Evolutionary conservation across 2,797 vertebrate species (phyloP).

Genomic region (Enteromius trimaculatus): DNA sequence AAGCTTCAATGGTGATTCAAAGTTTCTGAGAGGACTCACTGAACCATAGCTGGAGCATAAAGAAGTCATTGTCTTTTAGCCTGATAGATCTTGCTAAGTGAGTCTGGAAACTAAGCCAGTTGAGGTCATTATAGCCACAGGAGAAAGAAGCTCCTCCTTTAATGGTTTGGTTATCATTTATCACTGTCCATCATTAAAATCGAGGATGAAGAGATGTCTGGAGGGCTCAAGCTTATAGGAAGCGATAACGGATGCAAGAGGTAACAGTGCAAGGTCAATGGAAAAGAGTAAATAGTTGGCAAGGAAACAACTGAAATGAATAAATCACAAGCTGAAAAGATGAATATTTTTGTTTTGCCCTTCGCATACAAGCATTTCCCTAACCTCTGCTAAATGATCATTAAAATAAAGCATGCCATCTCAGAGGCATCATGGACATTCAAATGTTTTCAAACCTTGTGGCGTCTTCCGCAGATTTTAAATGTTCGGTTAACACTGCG

Average conservation of each 20-base stretch:
- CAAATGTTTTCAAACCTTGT: slow-evolving; percentile 7
- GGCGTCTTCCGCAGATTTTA: slow-evolving; percentile 39
- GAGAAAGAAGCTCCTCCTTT: not conserved
- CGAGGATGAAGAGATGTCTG: slow-evolving; percentile 10
- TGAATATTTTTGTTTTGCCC: slow-evolving; percentile 20
- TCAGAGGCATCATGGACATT: not conserved
- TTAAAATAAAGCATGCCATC: not conserved
- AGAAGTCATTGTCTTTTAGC: slow-evolving; percentile 20
- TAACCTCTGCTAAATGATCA: not conserved
- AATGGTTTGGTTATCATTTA: slow-evolving; percentile 35
- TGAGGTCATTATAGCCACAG: not conserved
- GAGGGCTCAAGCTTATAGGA: slow-evolving; percentile 29
- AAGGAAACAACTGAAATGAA: not conserved
- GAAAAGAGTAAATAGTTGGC: not conserved
- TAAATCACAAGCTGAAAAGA: not conserved
- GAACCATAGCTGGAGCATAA: slow-evolving; percentile 19
- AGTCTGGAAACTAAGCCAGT: slow-evolving; percentile 17
- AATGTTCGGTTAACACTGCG: slow-evolving; percentile 44
- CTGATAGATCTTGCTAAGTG: slow-evolving; percentile 20
- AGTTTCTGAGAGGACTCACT: slow-evolving; percentile 32
- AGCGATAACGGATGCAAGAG: not conserved
- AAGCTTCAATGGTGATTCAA: slow-evolving; percentile 13
- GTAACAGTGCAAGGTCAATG: not conserved
- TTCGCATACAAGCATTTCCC: not conserved
- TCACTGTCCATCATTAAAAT: slow-evolving; percentile 41